Evolutionary conservation across 1,140 invertebrate species (phyloP), one percentile per base, ranked within the genome.

Genomic region (Bombus balteatus): DNA sequence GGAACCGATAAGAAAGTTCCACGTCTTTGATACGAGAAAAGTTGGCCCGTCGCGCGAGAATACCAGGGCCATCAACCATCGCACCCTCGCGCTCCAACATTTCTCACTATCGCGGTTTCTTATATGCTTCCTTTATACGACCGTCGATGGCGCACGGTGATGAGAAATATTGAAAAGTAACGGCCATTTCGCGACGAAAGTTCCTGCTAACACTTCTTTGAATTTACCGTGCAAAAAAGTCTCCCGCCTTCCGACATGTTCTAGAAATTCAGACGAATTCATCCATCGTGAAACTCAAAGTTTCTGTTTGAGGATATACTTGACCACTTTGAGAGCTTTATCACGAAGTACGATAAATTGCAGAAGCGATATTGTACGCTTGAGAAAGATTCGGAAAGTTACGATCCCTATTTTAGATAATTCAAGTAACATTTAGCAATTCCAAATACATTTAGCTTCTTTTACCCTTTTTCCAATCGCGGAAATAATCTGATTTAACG

Each of bases 121-220:
- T 71, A 76, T 72, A 82, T 71, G 39, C 65, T 37, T 34, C 25
- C 68, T 37, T 32, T 37, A 37, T 57, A 22, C 80, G 32, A 25
- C 15, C 85, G 70, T 22, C 68, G 32, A 68, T 39, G 43, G 53
- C 10, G 5, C 43, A n/a, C 57, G 25, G 15, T 57, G 62, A 76
- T 83, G 85, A 79, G 74, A 83, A 84, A 84, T 87, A 87, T 87
- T 83, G 85, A 87, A 87, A 87, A 78, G 74, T 87, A 83, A 87
- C 83, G 75, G 57, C 57, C 68, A 76, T 62, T 62, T 10, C 59
- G 37, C 43, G 59, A 34, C 70, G 13, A 59, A 32, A n/a, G 22
- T 59, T 70, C 13, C 9, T 66, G 32, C 4, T 9, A 34, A 71
- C 53, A 34, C 79, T 77, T 77, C 25, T 68, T 34, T 43, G 62